Conservation (phyloP, 2,113 vertebrate genomes). For the Prionailurus bengalensis region DNA sequence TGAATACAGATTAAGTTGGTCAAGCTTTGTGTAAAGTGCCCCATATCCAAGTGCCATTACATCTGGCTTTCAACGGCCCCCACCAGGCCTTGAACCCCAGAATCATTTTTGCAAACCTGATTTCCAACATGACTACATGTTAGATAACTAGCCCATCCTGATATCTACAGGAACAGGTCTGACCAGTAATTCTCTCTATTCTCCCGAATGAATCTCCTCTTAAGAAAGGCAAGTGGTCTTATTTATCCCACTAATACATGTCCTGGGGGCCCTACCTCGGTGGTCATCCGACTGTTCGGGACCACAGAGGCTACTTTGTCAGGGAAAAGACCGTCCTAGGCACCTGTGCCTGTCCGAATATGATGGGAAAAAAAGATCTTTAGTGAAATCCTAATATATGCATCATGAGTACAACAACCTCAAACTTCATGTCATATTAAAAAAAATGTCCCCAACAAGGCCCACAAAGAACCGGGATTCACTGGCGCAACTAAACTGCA, state of each 20-base stretch:
- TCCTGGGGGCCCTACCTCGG: neutral
- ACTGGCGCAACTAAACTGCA: too few species aligned
- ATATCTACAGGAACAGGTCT: neutral
- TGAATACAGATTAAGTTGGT: neutral
- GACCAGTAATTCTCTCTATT: neutral
- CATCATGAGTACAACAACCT: neutral
- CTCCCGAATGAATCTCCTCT: neutral
- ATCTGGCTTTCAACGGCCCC: neutral
- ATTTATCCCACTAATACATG: neutral
- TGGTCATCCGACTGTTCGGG: neutral
- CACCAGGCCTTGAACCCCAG: neutral
- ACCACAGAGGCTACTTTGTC: neutral
- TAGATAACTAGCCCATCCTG: neutral
- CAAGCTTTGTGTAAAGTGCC: neutral
- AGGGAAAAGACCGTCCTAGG: neutral
- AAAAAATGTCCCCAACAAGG: neutral
- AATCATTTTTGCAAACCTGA: neutral
- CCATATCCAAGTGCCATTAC: accelerated
- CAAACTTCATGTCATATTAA: neutral
- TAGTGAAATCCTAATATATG: neutral
- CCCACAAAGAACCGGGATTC: neutral
- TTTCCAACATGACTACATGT: neutral
- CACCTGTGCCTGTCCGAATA: neutral
- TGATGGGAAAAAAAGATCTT: neutral
- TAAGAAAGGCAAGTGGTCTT: neutral